phyloP scores from a whole-genome alignment of 2,797 vertebrate genomes.

The Pangasius sanitwongsei region DNA sequence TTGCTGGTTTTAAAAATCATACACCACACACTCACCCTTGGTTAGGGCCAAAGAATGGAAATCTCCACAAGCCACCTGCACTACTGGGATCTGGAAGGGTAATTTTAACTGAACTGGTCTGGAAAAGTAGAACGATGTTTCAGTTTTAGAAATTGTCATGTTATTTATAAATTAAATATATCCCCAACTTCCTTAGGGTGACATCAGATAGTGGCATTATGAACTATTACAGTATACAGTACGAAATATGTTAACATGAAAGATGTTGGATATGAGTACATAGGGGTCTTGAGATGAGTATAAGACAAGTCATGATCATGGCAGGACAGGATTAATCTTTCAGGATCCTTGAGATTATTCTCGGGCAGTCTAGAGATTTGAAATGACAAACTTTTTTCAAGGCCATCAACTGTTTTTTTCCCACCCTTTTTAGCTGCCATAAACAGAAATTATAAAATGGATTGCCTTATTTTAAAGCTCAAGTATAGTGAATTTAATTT shows the following conservation, averaged over 20 bases:
- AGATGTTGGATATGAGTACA: not conserved
- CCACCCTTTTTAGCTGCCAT: too few species aligned
- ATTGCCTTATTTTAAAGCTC: too few species aligned
- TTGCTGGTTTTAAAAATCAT: not conserved
- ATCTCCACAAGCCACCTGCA: slow-evolving; percentile 91
- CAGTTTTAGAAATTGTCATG: not conserved
- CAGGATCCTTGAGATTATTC: not conserved
- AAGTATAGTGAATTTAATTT: too few species aligned
- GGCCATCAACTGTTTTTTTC: too few species aligned
- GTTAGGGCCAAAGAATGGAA: slow-evolving; percentile 88
- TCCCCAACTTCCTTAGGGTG: not conserved
- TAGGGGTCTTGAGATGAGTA: not conserved
- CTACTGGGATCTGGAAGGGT: slow-evolving; percentile 72
- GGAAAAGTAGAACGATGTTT: not conserved
- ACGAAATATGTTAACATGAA: not conserved
- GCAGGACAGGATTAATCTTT: not conserved
- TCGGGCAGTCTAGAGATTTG: not conserved
- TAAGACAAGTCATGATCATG: not conserved
- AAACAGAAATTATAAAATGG: too few species aligned
- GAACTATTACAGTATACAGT: not conserved
- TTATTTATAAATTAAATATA: not conserved
- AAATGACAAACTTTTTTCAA: not conserved
- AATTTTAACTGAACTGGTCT: slow-evolving; percentile 19
- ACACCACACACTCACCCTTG: slow-evolving; percentile 75
- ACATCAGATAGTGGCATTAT: not conserved